phyloP scores from a whole-genome alignment of 2,113 vertebrate species.

The Micromys minutus region DNA sequence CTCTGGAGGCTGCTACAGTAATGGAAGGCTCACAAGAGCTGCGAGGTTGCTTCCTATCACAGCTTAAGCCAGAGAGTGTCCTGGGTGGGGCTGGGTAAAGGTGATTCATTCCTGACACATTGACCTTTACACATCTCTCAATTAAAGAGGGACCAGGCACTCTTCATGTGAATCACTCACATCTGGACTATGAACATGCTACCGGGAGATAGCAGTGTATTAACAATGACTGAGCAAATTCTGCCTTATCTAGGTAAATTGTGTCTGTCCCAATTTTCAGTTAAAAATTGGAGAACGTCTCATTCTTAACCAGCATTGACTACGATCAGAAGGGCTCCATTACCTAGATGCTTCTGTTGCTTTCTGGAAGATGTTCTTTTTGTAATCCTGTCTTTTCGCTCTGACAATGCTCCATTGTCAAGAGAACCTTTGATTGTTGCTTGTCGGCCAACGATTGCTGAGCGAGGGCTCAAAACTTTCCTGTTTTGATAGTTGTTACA shows the following conservation, averaged over 20 bases:
- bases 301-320: background rate
- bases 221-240: background rate
- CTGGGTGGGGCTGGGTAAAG: background rate
- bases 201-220: background rate
- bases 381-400: background rate
- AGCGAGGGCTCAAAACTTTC: background rate
- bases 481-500: background rate
- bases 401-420: background rate
- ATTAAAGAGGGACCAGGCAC: background rate
- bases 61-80: background rate
- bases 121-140: constrained; percentile 1
- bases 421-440: background rate
- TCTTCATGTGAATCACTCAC: background rate
- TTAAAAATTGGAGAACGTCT: background rate
- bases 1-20: background rate
- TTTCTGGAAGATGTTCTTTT: background rate
- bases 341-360: background rate
- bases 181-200: background rate
- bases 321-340: background rate
- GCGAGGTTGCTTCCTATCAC: background rate
- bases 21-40: background rate
- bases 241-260: background rate
- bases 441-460: background rate
- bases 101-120: background rate
- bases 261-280: background rate